Percentiles rank a stretch among this genome's conserved stretches.
Conservation (phyloP, 2,113 vertebrate species). For the Coryphaenoides rupestris region DNA sequence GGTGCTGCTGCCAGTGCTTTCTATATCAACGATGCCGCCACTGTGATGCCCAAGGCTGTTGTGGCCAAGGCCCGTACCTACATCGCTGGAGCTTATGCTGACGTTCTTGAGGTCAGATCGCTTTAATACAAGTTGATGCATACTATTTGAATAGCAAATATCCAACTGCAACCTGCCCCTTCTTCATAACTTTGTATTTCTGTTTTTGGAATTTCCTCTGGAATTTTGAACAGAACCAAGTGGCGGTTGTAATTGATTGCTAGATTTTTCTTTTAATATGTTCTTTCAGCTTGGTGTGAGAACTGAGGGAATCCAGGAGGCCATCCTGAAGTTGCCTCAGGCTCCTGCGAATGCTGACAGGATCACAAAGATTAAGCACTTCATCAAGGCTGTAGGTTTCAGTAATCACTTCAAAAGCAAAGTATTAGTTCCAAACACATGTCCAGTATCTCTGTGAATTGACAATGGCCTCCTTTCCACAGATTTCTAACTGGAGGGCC, state of each 20-base stretch:
- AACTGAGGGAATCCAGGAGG: constrained; percentile 78
- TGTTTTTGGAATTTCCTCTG: too few species aligned
- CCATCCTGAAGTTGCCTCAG: constrained; percentile 62
- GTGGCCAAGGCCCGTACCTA: constrained; percentile 75
- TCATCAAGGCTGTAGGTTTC: constrained; percentile 72
- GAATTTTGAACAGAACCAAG: too few species aligned
- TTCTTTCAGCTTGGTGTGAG: constrained; percentile 69
- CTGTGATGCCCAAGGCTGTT: constrained; percentile 73
- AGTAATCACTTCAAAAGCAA: neutral
- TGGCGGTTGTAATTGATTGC: too few species aligned
- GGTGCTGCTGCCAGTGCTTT: constrained; percentile 75
- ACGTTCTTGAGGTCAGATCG: constrained; percentile 77
- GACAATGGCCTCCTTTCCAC: constrained; percentile 3
- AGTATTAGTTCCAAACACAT: neutral
- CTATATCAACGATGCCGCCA: constrained; percentile 78
- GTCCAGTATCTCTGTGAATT: neutral
- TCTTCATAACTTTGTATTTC: neutral
- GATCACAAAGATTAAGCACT: constrained; percentile 74
- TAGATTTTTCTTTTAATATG: neutral
- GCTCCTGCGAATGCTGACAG: constrained; percentile 57
- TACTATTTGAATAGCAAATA: neutral
- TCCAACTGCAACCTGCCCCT: neutral
- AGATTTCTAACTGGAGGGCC: constrained; percentile 77
- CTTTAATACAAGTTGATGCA: neutral
- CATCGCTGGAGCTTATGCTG: constrained; percentile 71